phyloP scores from a whole-genome alignment of 2,888 invertebrate genomes.

The Apamea sordens region DNA sequence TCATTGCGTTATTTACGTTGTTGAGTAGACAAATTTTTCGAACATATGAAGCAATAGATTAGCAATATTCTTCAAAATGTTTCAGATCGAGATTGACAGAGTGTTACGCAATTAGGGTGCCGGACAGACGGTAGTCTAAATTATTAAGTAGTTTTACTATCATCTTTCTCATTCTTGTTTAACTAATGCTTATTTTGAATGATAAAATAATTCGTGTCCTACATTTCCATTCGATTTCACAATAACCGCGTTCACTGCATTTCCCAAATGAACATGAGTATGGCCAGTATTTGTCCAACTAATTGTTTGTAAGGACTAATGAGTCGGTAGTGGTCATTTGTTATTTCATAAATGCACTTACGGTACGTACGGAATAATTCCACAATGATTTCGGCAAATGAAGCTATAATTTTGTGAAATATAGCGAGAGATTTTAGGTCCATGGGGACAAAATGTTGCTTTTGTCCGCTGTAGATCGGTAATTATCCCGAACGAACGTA shows the following conservation, averaged over 20 bases:
- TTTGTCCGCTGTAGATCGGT: neutral
- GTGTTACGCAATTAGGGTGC: too few species aligned
- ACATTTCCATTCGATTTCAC: constrained; percentile 17
- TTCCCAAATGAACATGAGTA: constrained; percentile 71
- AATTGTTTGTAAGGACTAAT: constrained; percentile 69
- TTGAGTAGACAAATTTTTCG: too few species aligned
- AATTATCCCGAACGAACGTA: neutral
- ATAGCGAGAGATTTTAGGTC: neutral
- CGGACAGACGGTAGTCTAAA: neutral
- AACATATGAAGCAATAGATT: too few species aligned
- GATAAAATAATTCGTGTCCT: neutral
- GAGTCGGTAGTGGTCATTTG: constrained; percentile 71
- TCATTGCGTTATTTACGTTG: too few species aligned
- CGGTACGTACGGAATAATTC: constrained; percentile 39
- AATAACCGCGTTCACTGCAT: constrained; percentile 50
- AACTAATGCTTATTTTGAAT: neutral
- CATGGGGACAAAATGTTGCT: neutral
- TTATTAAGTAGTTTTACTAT: neutral
- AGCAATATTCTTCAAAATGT: too few species aligned
- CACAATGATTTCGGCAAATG: constrained; percentile 36
- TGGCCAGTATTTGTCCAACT: constrained; percentile 64
- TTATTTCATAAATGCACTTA: constrained; percentile 59
- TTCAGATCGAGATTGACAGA: too few species aligned
- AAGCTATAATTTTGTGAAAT: constrained; percentile 27
- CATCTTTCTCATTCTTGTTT: neutral